Evolutionary conservation across 2,797 vertebrate species (phyloP), one percentile per base, ranked within the genome.

Genomic region (Passerculus sandwichensis): DNA sequence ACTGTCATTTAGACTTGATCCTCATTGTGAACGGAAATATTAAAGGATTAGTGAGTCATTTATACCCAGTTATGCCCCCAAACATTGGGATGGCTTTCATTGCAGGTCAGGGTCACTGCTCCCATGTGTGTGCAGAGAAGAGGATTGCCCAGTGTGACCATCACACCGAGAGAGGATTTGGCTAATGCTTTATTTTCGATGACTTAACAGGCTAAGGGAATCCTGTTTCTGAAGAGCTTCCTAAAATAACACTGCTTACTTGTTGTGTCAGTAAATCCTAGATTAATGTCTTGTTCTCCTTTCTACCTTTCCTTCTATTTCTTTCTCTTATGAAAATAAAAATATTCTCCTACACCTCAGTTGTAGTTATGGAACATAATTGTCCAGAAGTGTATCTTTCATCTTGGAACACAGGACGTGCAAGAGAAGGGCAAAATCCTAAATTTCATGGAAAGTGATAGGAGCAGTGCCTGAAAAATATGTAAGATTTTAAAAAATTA

Each of bases 1-100:
- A 74, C 74, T 95, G 71, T 78, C 85, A 89, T 88, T 97, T 96
- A 97, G 94, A 77, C 79, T 76, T 93, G 57, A 96, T 90, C 74
- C 54, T 92, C 72, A 61, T 21, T 89, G 89, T 81, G 66, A 95
- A 70, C 13, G 66, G 95, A 97, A 96, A 94, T 94, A 94, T 96
- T 97, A 97, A 74, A 84, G 93, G 97, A 96, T 97, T 97, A 97
- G 71, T 91, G 96, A 96, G 94, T 94, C 84, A 95, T 93, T 96
- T 96, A 93, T 91, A 94, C 74, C 38, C 66, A 69, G 69, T 79
- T 93, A 88, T 94, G 90, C 32, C 59, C 79, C 59, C 76, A 92
- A 96, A 96, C 95, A 73, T 56, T 12, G 38, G 34, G 25, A 12
- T 62, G 74, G 67, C 80, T 96, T 96, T 95, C 83, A 69, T 72